Conservation (phyloP, 1,140 invertebrate species). For the Monomorium pharaonis region DNA sequence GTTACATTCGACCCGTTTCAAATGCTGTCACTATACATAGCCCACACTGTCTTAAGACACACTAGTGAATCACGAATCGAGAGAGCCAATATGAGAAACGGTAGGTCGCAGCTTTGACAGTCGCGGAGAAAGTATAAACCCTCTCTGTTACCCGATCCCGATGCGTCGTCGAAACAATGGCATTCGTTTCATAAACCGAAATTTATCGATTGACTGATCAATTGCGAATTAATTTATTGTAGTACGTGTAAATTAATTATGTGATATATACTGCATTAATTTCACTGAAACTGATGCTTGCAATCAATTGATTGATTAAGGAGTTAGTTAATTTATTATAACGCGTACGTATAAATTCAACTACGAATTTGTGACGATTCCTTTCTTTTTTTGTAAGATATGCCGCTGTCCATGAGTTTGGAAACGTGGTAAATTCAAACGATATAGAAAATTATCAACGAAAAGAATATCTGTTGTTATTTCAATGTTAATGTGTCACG, state of each 20-base stretch:
- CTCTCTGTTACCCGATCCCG: constrained; percentile 7
- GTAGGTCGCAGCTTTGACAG: constrained; percentile 43
- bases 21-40: constrained; percentile 69
- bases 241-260: not conserved
- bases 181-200: not conserved
- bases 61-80: constrained; percentile 51
- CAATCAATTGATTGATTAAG: constrained; percentile 18
- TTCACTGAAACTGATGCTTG: constrained; percentile 1
- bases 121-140: constrained; percentile 16
- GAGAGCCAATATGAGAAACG: constrained; percentile 30
- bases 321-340: constrained; percentile 42
- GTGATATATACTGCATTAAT: not conserved
- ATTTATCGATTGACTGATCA: constrained; percentile 9
- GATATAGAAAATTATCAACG: not conserved
- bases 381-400: constrained; percentile 4
- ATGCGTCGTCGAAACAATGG: not conserved
- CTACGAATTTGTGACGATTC: not conserved
- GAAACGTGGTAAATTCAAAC: constrained; percentile 18
- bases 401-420: constrained; percentile 8
- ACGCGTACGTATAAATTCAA: not conserved
- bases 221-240: constrained; percentile 32
- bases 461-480: constrained; percentile 18
- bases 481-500: not conserved
- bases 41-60: constrained; percentile 66
- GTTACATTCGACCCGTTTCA: constrained; percentile 71